Conservation (phyloP, 92 coral and sea anemone genomes). For the Diadumene lineata region DNA sequence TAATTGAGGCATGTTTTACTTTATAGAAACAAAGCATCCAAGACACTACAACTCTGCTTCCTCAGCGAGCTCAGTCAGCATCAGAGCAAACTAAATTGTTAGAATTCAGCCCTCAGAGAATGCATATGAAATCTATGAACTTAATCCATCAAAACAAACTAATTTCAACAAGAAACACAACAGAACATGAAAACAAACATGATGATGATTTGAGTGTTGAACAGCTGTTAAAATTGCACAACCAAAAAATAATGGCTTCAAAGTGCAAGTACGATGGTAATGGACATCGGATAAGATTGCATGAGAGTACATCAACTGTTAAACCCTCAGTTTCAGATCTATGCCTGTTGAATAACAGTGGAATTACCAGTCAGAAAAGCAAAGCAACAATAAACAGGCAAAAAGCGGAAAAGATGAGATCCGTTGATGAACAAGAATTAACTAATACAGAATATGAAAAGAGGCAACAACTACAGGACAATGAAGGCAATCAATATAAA, state of each 20-base stretch:
- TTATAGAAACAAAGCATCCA: too few relatives aligned
- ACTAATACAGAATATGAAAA: too few relatives aligned
- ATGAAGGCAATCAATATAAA: too few relatives aligned
- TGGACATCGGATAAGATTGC: conserved; percentile 49
- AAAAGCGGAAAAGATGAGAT: too few relatives aligned
- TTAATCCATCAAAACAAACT: neutral
- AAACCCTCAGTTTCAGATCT: too few relatives aligned
- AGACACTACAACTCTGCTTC: conserved; percentile 13
- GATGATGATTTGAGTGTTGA: conserved; percentile 52
- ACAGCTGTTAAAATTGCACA: conserved; percentile 66
- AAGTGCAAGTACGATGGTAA: conserved; percentile 69
- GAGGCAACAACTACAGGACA: too few relatives aligned
- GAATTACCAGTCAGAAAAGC: too few relatives aligned
- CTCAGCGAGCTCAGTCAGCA: conserved; percentile 14
- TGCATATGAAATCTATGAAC: neutral
- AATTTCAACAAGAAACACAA: neutral
- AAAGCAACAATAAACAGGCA: too few relatives aligned
- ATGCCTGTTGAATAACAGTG: too few relatives aligned
- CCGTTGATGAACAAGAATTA: too few relatives aligned
- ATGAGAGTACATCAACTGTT: neutral
- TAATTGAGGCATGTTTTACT: too few relatives aligned
- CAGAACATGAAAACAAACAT: neutral
- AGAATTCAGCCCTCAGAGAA: neutral
- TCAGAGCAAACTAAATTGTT: neutral
- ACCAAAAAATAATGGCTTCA: conserved; percentile 56